Conservation (phyloP, 2,888 invertebrate genomes). For the Ormyrus pomaceus region DNA sequence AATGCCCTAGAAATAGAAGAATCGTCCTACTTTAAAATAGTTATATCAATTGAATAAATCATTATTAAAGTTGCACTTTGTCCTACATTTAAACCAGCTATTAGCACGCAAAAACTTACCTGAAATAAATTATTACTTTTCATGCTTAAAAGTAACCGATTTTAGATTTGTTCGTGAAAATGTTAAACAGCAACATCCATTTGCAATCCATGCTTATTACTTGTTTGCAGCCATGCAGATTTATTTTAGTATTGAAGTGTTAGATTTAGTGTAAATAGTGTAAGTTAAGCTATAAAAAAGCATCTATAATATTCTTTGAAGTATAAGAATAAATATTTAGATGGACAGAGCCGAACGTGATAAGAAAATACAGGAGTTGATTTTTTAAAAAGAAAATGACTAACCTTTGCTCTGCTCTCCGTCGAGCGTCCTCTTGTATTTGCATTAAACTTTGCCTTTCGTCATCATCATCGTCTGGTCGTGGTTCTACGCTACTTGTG, state of each 20-base stretch:
- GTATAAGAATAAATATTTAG: constrained; percentile 23
- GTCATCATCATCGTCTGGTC: constrained; percentile 64
- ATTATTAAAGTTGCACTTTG: neutral
- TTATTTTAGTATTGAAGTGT: constrained; percentile 27
- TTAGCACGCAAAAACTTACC: constrained; percentile 31
- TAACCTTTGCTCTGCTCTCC: constrained; percentile 68
- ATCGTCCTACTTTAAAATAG: neutral
- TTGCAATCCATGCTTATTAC: constrained; percentile 41
- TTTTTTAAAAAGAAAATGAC: constrained; percentile 12
- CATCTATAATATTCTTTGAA: constrained; percentile 47
- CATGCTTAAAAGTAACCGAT: constrained; percentile 36
- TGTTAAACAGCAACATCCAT: constrained; percentile 42
- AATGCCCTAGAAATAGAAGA: constrained; percentile 76
- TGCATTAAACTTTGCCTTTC: constrained; percentile 69
- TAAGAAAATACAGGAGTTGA: too few species aligned
- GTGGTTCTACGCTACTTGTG: constrained; percentile 63
- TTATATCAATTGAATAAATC: neutral
- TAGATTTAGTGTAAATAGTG: constrained; percentile 36
- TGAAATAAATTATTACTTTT: constrained; percentile 15
- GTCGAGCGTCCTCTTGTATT: constrained; percentile 67
- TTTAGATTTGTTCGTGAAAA: constrained; percentile 31
- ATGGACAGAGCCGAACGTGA: constrained; percentile 15
- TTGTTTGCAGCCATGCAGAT: constrained; percentile 40
- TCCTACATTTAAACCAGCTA: constrained; percentile 22
- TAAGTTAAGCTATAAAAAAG: constrained; percentile 49